Evolutionary conservation across 2,797 vertebrate genomes (phyloP).

Genomic region (Chelon auratus): DNA sequence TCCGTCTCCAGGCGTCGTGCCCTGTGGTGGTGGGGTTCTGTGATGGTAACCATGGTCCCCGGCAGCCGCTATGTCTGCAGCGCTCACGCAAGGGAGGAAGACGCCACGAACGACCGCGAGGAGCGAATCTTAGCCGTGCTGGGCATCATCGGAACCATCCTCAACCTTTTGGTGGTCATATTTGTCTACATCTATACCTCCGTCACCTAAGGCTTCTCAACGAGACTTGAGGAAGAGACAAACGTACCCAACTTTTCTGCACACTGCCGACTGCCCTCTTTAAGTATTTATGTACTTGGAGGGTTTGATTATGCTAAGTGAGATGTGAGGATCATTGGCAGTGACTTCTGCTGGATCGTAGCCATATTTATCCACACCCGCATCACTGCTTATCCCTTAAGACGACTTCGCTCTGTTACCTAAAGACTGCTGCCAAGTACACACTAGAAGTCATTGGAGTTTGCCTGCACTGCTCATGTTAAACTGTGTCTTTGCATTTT

Average conservation of each 20-base stretch:
- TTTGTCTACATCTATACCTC: slow-evolving; percentile 86
- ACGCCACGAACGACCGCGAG: slow-evolving; percentile 83
- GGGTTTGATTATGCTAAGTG: slow-evolving; percentile 34
- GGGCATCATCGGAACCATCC: slow-evolving; percentile 86
- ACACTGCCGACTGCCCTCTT: slow-evolving; percentile 38
- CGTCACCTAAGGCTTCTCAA: slow-evolving; percentile 67
- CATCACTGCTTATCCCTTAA: slow-evolving; percentile 13
- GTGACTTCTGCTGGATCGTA: slow-evolving; percentile 42
- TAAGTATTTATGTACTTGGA: slow-evolving; percentile 43
- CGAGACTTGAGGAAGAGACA: slow-evolving; percentile 17
- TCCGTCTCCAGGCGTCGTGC: slow-evolving; percentile 65
- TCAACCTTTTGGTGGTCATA: slow-evolving; percentile 87
- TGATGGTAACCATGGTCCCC: slow-evolving; percentile 88
- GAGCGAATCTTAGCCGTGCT: slow-evolving; percentile 82
- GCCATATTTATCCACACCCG: slow-evolving; percentile 51
- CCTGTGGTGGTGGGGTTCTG: slow-evolving; percentile 81
- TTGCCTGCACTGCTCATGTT: not conserved
- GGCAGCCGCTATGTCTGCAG: slow-evolving; percentile 83
- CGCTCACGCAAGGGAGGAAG: slow-evolving; percentile 76
- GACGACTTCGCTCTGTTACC: slow-evolving; percentile 21
- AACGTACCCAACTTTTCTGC: not conserved
- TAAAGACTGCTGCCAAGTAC: slow-evolving; percentile 27
- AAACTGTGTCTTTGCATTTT: slow-evolving; percentile 6
- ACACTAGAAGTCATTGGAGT: slow-evolving; percentile 3
- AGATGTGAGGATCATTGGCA: slow-evolving; percentile 32